Conservation (phyloP, 1,140 invertebrate species). For the Platorchestia sp. region DNA sequence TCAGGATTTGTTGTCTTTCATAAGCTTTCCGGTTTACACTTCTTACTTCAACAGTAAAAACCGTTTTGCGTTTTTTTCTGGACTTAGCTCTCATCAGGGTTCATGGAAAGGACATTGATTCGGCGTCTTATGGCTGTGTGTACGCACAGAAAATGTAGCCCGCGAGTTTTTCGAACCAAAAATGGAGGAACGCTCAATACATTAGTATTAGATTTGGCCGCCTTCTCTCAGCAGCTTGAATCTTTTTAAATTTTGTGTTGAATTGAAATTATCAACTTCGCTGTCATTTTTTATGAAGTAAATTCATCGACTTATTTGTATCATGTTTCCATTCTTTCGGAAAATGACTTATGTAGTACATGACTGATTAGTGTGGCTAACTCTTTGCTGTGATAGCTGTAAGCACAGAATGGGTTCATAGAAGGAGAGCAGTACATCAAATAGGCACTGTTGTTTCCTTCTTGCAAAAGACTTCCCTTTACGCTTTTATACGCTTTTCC, state of each 20-base stretch:
- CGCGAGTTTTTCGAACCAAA: neutral
- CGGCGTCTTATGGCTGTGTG: neutral
- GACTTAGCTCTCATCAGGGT: neutral
- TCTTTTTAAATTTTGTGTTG: too few relatives aligned
- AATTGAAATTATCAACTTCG: neutral
- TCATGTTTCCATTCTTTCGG: neutral
- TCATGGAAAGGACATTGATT: neutral
- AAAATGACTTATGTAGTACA: neutral
- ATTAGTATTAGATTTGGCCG: too few relatives aligned
- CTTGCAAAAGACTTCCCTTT: neutral
- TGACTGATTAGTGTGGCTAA: neutral
- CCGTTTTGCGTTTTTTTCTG: neutral
- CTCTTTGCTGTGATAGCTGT: neutral
- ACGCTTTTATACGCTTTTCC: neutral
- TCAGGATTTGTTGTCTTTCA: neutral
- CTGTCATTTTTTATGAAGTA: neutral
- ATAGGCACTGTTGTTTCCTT: neutral
- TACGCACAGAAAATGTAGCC: neutral
- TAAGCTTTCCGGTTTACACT: neutral
- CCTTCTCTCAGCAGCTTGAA: too few relatives aligned
- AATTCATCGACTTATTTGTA: neutral
- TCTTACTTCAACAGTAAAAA: neutral
- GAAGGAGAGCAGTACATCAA: neutral
- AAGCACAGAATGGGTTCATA: neutral
- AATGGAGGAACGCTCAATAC: neutral